Evolutionary conservation across 2,113 vertebrate species (phyloP), one percentile per base, ranked within the genome.

Genomic region (Aleadryas rufinucha): DNA sequence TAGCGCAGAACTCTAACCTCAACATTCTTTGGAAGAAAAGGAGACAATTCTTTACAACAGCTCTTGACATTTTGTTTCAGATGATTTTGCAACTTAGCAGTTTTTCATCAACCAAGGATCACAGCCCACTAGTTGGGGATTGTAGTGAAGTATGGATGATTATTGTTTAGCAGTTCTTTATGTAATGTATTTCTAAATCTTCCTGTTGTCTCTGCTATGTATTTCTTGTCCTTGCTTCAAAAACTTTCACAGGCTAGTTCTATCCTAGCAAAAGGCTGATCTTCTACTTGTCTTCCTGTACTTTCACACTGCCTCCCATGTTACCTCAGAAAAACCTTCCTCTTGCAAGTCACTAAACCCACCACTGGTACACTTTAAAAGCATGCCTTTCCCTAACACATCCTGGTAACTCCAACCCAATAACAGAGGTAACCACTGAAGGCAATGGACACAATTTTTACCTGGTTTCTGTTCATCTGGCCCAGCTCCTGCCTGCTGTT

Each of bases 321-420:
- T 52, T 57, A 70, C 8, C 5, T 30, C 45, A 53, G n/a, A 65
- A 84, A 84, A 84, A 47, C 3, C n/a, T 70, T 87, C 41, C 13
- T 61, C 41, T 65, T 56, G 37, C 54, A 77, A 65, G n/a, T 61
- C 37, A 41, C 35, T 33, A 66, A 85, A 53, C 13, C 16, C 65
- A 44, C 31, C 7, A 24, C 20, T 16, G 10, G 31, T 59, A 22
- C 21, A 23, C 10, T 33, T 49, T 14, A 47, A 56, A 64, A 72
- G 9, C 7, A 23, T 8, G 6, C 5, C 0, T 0, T 56, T 89
- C 35, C 21, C 33, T 30, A 60, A 20, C 0, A 0, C 27, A 17
- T 16, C n/a, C 45, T 37, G 16, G 4, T 28, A 61, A 53, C n/a
- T 81, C 26, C 24, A 52, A 16, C 10, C 6, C 33, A 45, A 0